These are phyloP conservation scores for Fabriciana adippe DNA, from an alignment of 2,888 invertebrate species.

Conservation along the genomic window DNA sequence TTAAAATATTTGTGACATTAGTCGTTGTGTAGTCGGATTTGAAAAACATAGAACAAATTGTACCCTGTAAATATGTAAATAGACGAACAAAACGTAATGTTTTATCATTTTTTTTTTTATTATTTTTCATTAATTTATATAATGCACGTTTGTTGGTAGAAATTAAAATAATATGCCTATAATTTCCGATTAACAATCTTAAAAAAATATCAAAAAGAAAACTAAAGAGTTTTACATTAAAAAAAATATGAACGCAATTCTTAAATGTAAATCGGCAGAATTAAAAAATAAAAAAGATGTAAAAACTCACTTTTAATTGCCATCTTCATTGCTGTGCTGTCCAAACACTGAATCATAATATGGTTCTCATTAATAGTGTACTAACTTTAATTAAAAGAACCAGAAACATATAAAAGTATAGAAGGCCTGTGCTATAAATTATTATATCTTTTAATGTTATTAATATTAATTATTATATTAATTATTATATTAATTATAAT, in stretches of 20 bases:
- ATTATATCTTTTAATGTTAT: background rate
- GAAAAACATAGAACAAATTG: conserved; percentile 29
- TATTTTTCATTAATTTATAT: no score
- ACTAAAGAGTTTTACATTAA: no score
- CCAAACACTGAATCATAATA: conserved; percentile 3
- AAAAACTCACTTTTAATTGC: conserved; percentile 4
- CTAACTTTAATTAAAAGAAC: conserved; percentile 2
- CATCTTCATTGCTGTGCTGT: background rate
- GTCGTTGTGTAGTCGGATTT: conserved; percentile 41
- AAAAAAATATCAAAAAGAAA: no score
- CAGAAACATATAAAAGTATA: background rate
- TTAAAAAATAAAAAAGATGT: background rate
- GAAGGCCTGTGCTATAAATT: background rate
- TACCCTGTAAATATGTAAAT: conserved; percentile 39
- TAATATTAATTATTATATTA: background rate
- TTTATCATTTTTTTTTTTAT: background rate
- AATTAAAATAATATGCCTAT: no score
- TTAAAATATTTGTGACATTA: conserved; percentile 59
- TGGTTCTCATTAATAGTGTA: background rate
- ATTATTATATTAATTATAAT: background rate
- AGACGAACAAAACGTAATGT: background rate
- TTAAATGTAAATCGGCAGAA: background rate
- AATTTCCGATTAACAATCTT: no score
- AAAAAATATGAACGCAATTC: no score
- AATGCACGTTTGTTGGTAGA: no score